These are phyloP conservation scores for Macroteleia sp. DNA, from an alignment of 2,888 invertebrate species.

Conservation along the genomic window DNA sequence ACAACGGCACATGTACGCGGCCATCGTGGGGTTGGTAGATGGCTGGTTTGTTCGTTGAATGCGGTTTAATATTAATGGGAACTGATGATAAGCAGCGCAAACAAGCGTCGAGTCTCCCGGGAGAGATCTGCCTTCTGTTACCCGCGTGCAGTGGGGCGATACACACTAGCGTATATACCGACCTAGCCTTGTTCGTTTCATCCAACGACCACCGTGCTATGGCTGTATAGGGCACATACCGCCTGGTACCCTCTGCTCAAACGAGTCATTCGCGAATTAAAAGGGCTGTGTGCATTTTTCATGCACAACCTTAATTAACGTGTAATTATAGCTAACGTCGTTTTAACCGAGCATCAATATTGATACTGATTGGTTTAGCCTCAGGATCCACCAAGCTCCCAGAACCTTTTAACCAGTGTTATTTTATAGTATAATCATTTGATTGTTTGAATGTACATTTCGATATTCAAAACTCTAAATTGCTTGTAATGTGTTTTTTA, in stretches of 20 bases:
- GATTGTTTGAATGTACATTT: slow-evolving; percentile 13
- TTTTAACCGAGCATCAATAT: slow-evolving; percentile 62
- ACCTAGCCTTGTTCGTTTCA: slow-evolving; percentile 47
- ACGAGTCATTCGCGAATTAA: slow-evolving; percentile 63
- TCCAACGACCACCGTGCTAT: slow-evolving; percentile 52
- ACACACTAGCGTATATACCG: slow-evolving; percentile 66
- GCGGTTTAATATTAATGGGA: slow-evolving; percentile 84
- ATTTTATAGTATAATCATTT: slow-evolving; percentile 18
- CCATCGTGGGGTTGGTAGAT: slow-evolving; percentile 64
- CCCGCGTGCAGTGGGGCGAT: slow-evolving; percentile 80
- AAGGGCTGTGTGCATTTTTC: slow-evolving; percentile 59
- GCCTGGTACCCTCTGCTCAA: slow-evolving; percentile 65
- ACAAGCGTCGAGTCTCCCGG: slow-evolving; percentile 84
- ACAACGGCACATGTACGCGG: slow-evolving; percentile 48
- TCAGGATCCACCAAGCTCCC: slow-evolving; percentile 4
- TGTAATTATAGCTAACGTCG: slow-evolving; percentile 59
- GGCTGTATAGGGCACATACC: slow-evolving; percentile 70
- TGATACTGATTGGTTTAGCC: slow-evolving; percentile 55
- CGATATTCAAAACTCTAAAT: no score
- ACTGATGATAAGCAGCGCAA: slow-evolving; percentile 84
- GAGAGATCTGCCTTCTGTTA: slow-evolving; percentile 84
- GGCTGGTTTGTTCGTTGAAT: slow-evolving; percentile 82
- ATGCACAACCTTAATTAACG: slow-evolving; percentile 61
- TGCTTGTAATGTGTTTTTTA: no score
- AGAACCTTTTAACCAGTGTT: slow-evolving; percentile 34